These are phyloP conservation scores for Sphyrna mokarran DNA, from an alignment of 2,113 vertebrate genomes.

Conservation along the genomic window DNA sequence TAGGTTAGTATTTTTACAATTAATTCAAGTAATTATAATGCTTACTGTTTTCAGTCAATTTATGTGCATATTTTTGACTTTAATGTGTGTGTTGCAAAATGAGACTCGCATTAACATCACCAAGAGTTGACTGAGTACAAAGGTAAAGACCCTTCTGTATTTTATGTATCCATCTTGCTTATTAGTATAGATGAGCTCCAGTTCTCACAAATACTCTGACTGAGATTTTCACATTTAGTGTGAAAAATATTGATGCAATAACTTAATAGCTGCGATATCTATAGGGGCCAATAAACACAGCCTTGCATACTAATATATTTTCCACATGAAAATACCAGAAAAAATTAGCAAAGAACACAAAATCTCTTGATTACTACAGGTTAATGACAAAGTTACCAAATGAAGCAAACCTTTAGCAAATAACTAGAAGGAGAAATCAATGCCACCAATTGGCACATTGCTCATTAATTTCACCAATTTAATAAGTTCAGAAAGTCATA, in stretches of 20 bases:
- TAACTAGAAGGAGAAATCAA: neutral
- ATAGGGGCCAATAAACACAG: neutral
- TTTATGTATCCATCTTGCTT: neutral
- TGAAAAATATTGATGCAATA: neutral
- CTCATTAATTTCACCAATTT: neutral
- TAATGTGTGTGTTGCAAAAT: neutral
- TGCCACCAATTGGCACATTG: neutral
- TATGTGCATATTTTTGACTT: constrained; percentile 1
- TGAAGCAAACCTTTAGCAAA: neutral
- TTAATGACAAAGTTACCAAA: neutral
- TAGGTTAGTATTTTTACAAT: neutral
- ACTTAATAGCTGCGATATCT: neutral
- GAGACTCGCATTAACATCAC: neutral
- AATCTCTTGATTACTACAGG: neutral
- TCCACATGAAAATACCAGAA: neutral
- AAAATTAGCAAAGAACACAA: neutral
- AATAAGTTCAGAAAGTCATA: neutral
- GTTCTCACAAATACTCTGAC: neutral
- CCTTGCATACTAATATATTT: neutral
- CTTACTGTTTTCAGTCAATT: constrained; percentile 17
- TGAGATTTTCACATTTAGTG: neutral
- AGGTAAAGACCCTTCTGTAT: neutral
- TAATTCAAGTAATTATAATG: constrained; percentile 1
- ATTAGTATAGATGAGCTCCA: neutral
- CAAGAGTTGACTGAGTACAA: neutral